Evolutionary conservation across 2,113 vertebrate species (phyloP).

Genomic region (Pachypanchax playfairii): DNA sequence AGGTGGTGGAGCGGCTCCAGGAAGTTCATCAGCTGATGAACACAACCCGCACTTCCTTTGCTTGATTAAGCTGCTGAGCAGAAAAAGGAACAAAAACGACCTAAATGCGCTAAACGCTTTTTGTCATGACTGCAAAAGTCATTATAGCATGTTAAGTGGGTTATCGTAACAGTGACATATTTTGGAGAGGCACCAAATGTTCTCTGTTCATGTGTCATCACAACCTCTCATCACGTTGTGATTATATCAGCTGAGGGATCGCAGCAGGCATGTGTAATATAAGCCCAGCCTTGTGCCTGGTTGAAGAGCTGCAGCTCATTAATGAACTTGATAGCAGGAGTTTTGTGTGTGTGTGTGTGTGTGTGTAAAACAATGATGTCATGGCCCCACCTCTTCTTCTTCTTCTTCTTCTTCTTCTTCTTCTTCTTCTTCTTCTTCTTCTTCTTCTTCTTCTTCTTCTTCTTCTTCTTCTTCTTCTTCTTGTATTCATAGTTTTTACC

Average conservation of each 20-base stretch:
- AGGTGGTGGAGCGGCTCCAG: constrained; percentile 22
- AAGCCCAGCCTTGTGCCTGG: constrained; percentile 51
- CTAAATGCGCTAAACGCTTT: constrained; percentile 9
- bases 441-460: no score
- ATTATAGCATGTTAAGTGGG: constrained; percentile 51
- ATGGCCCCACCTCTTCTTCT: no score
- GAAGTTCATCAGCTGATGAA: not conserved
- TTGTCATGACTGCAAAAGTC: constrained; percentile 41
- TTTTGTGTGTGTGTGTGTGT: constrained; percentile 2
- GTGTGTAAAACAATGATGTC: not conserved
- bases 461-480: no score
- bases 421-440: no score
- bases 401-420: no score
- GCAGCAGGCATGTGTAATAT: constrained; percentile 52
- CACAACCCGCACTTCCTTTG: not conserved
- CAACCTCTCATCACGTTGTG: constrained; percentile 65
- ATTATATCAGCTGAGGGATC: constrained; percentile 64
- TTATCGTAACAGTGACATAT: constrained; percentile 64
- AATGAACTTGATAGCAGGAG: constrained; percentile 49
- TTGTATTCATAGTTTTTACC: no score
- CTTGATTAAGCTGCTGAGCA: constrained; percentile 3
- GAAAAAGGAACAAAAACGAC: not conserved
- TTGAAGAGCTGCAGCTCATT: constrained; percentile 62
- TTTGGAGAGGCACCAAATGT: constrained; percentile 70
- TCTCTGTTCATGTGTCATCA: constrained; percentile 64